phyloP scores from a whole-genome alignment of 2,888 invertebrate species.

The Drosophila testacea region DNA sequence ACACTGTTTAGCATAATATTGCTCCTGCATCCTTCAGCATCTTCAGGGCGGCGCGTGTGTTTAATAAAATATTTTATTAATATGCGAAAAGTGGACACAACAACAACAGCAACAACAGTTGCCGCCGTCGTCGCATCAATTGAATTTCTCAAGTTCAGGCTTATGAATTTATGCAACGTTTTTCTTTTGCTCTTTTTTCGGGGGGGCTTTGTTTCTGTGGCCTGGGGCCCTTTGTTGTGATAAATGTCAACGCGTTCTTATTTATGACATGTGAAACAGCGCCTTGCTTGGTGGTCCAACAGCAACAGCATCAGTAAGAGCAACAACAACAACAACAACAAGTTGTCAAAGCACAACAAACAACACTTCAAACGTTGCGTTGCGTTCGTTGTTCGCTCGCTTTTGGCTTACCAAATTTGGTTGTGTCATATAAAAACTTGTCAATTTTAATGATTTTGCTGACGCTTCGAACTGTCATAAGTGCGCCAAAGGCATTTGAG shows the following conservation, averaged over 20 bases:
- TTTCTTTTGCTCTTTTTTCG: constrained; percentile 40
- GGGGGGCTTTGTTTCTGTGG: constrained; percentile 16
- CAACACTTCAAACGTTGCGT: constrained; percentile 76
- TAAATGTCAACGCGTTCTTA: constrained; percentile 85
- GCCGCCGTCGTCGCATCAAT: constrained; percentile 69
- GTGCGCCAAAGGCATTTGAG: constrained; percentile 77
- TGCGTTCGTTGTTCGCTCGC: constrained; percentile 24
- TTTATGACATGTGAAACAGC: constrained; percentile 84
- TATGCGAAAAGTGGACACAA: constrained; percentile 71
- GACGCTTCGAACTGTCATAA: constrained; percentile 83
- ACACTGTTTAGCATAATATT: constrained; percentile 79
- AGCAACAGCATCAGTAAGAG: constrained; percentile 42
- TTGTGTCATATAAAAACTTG: constrained; percentile 75
- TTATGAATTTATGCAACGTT: constrained; percentile 81
- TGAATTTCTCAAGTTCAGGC: constrained; percentile 79
- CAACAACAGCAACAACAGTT: constrained; percentile 28
- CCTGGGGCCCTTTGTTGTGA: constrained; percentile 82
- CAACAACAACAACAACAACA: constrained; percentile 53
- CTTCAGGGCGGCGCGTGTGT: constrained; percentile 72
- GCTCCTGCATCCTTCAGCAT: constrained; percentile 27
- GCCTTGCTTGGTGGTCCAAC: constrained; percentile 70
- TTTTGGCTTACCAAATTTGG: constrained; percentile 78
- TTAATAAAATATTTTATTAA: constrained; percentile 81
- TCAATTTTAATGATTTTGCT: constrained; percentile 83
- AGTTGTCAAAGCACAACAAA: constrained; percentile 62